Evolutionary conservation across 2,888 invertebrate species (phyloP), one percentile per base, ranked within the genome.

Genomic region (Orchestes rusci): DNA sequence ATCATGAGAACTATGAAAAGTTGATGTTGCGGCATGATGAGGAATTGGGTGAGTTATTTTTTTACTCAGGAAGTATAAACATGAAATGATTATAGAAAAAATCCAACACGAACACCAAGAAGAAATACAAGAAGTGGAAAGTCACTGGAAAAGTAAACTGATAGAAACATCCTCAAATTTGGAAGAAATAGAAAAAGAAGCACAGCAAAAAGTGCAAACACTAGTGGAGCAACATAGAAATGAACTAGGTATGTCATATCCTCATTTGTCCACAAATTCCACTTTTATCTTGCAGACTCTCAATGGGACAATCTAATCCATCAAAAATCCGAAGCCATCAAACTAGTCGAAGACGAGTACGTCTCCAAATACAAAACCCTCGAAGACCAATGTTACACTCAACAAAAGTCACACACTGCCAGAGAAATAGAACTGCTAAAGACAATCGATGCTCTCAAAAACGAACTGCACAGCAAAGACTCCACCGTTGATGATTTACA

Each of bases 1-100:
- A 86, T 63, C 80, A 82, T 34, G 83, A 83, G 50, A 78, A 81
- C 55, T 72, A 82, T 5, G 84, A 86, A 51, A 75, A 78, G 52
- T 65, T 85, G 59, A 73, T 73, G 12, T 75, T 76, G 43, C 68
- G 75, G 51, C 80, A 82, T 61, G 79, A 80, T 53, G 71, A 70
- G 49, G 82, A 84, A 64, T 70, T 80, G 68, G 84, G 85, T 84
- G n/a, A 17, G 34, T 15, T 16, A 7, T 7, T 16, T 16, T 16
- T 7, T 16, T 16, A 4, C 12, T 18, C 12, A 20, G 36, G 7
- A 10, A 5, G 7, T 12, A 12, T 5, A 31, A 31, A 12, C 12
- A 8, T 31, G 8, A 10, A 10, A 10, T 2, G 10, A 17, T 39
- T 63, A 40, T 54, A 72, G 73, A 69, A 53, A 60, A 60, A 50